A percentile compares a stretch with the other conserved stretches of the same genome.
phyloP scores from a whole-genome alignment of 2,888 invertebrate species.

The Archips xylosteana region DNA sequence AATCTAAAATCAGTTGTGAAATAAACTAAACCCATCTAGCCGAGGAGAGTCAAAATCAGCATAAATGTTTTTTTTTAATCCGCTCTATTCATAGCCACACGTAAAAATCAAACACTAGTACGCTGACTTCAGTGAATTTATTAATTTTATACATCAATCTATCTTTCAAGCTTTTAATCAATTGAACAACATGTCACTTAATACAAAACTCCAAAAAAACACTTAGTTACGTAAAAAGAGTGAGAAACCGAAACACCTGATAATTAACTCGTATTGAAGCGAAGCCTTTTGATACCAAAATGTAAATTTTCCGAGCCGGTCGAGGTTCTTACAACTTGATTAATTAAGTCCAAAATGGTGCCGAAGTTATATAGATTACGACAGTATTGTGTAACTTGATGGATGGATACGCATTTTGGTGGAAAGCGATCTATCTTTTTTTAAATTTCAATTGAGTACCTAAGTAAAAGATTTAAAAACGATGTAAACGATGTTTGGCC shows the following conservation, averaged over 20 bases:
- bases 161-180: background rate
- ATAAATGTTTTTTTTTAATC: background rate
- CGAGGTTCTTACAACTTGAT: constrained; percentile 22
- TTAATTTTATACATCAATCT: background rate
- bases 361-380: constrained; percentile 22
- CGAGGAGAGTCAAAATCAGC: constrained; percentile 6
- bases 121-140: background rate
- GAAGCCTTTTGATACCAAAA: constrained; percentile 15
- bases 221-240: background rate
- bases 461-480: background rate
- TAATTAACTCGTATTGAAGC: constrained; percentile 4
- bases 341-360: constrained; percentile 25
- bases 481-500: background rate
- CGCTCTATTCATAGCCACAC: background rate
- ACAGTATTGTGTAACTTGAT: constrained; percentile 26
- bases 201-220: background rate
- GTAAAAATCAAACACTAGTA: background rate
- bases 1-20: constrained; percentile 9
- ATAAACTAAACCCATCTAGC: constrained; percentile 18
- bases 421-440: constrained; percentile 19
- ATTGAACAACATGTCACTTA: background rate
- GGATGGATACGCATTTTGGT: constrained; percentile 23
- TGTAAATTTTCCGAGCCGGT: constrained; percentile 10
- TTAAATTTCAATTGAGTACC: constrained; percentile 9
- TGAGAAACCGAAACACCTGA: constrained; percentile 5